These are phyloP conservation scores for Dicrurus megarhynchus DNA, from an alignment of 2,113 vertebrate genomes.

Conservation along the genomic window DNA sequence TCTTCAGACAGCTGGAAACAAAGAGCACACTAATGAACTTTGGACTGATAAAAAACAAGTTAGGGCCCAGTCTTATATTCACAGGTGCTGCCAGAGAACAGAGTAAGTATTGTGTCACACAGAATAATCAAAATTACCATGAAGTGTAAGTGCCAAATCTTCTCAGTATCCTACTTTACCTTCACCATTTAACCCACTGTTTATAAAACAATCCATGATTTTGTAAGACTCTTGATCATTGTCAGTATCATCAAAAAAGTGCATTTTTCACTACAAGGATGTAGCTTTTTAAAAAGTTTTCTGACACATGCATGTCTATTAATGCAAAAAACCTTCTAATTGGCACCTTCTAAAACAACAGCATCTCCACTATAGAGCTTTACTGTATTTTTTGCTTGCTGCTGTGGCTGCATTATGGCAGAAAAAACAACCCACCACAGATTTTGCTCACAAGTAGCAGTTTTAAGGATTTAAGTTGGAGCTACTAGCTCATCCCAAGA, in stretches of 20 bases:
- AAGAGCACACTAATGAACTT: not conserved
- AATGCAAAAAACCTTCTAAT: not conserved
- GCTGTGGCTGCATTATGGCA: not conserved
- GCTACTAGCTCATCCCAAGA: not conserved
- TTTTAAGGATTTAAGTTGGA: not conserved
- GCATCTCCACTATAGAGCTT: not conserved
- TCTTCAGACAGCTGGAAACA: not conserved
- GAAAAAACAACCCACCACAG: not conserved
- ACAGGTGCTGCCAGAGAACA: not conserved
- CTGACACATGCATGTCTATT: not conserved
- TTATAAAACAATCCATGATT: not conserved
- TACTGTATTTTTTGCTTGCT: not conserved
- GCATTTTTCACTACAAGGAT: not conserved
- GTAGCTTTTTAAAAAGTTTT: not conserved
- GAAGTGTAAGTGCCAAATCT: not conserved
- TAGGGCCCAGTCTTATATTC: not conserved
- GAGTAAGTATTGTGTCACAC: not conserved
- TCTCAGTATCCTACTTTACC: not conserved
- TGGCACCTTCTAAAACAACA: not conserved
- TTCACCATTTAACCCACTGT: not conserved
- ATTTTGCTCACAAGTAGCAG: not conserved
- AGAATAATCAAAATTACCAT: not conserved
- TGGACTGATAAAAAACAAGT: not conserved
- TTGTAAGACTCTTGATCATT: not conserved
- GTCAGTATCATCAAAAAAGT: not conserved